These are phyloP conservation scores for Rhinolophus ferrumequinum DNA, from an alignment of 2,113 vertebrate species.

Conservation along the genomic window DNA sequence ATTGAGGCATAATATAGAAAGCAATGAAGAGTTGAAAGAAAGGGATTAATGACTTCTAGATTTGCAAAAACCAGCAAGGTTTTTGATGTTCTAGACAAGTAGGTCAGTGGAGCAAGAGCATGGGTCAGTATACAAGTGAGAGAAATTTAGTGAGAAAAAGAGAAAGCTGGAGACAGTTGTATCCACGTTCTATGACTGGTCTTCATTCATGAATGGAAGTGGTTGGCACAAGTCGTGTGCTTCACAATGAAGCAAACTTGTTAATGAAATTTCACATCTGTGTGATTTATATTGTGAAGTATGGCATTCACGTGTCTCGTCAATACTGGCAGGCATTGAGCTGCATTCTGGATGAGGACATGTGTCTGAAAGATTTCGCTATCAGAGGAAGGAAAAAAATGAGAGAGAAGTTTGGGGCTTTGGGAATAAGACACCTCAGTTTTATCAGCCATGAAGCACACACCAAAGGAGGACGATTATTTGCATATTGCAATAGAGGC, in stretches of 20 bases:
- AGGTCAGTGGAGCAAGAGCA: neutral
- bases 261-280: neutral
- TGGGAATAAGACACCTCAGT: conserved; percentile 30
- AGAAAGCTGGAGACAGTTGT: neutral
- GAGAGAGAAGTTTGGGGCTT: neutral
- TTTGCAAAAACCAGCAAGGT: neutral
- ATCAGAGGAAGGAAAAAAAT: conserved; percentile 49
- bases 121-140: neutral
- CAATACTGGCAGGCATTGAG: neutral
- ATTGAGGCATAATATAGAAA: conserved; percentile 30
- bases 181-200: neutral
- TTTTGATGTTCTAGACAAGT: conserved; percentile 15
- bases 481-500: conserved; percentile 61
- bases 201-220: neutral
- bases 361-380: neutral
- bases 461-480: conserved; percentile 26
- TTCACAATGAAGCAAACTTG: neutral
- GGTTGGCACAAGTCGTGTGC: neutral
- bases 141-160: neutral
- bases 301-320: neutral
- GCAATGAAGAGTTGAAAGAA: neutral
- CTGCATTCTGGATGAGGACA: conserved; percentile 31
- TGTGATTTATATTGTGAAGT: neutral
- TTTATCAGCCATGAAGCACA: conserved; percentile 33
- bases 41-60: neutral